phyloP scores from a whole-genome alignment of 2,113 vertebrate genomes.

The Vimba vimba region DNA sequence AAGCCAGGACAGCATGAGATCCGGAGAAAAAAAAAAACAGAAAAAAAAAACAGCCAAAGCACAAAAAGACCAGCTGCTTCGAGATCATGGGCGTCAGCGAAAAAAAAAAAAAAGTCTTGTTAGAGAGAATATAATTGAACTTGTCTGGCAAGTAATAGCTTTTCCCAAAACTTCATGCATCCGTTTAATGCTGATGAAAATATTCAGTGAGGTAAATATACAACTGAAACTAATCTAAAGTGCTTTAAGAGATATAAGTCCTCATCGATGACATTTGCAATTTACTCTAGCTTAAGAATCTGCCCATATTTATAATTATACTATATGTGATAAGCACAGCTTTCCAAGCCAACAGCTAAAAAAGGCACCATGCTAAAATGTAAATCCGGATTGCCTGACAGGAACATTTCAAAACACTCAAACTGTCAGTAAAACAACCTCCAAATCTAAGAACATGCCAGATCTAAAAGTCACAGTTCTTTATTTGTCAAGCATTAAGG shows the following conservation, averaged over 20 bases:
- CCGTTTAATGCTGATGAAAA: slow-evolving; percentile 46
- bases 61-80: slow-evolving; percentile 77
- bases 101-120: slow-evolving; percentile 61
- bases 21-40: slow-evolving; percentile 64
- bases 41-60: slow-evolving; percentile 57
- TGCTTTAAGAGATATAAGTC: slow-evolving; percentile 52
- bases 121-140: slow-evolving; percentile 58
- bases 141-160: slow-evolving; percentile 53
- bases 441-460: neutral
- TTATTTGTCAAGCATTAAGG: neutral
- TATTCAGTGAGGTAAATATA: slow-evolving; percentile 44
- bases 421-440: slow-evolving; percentile 25
- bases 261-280: slow-evolving; percentile 62
- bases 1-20: slow-evolving; percentile 75
- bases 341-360: slow-evolving; percentile 30
- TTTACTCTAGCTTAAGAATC: slow-evolving; percentile 57
- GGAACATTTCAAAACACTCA: slow-evolving; percentile 32
- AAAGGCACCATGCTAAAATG: slow-evolving; percentile 40
- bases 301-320: slow-evolving; percentile 45
- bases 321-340: slow-evolving; percentile 47
- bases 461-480: slow-evolving; percentile 7
- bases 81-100: slow-evolving; percentile 64
- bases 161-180: slow-evolving; percentile 53
- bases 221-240: slow-evolving; percentile 57
- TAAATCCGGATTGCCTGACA: slow-evolving; percentile 49